Evolutionary conservation across 2,888 invertebrate genomes (phyloP).

Genomic region (Cephalotes varians): DNA sequence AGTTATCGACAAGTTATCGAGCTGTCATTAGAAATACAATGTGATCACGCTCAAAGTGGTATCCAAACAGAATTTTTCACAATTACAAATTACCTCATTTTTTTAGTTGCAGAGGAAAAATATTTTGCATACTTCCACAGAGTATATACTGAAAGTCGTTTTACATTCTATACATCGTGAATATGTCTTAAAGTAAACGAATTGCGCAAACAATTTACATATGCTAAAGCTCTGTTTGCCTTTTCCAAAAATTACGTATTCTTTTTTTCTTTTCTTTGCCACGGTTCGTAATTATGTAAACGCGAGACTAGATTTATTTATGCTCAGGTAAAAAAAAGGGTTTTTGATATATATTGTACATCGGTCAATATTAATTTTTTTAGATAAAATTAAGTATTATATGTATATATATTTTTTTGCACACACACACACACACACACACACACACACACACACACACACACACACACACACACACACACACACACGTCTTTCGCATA

Average conservation of each 20-base stretch:
- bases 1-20: neutral
- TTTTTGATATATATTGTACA: neutral
- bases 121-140: neutral
- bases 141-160: neutral
- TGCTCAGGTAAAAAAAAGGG: neutral
- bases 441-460: neutral
- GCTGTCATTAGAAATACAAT: neutral
- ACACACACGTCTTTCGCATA: neutral
- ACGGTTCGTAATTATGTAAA: neutral
- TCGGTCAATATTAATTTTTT: slow-evolving; percentile 25
- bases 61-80: neutral
- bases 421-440: neutral
- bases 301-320: neutral
- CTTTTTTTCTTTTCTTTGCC: neutral
- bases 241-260: slow-evolving; percentile 1
- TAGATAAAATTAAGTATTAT: neutral
- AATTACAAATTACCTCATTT: neutral
- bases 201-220: slow-evolving; percentile 8
- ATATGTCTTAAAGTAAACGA: neutral
- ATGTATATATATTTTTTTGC: neutral
- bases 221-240: neutral
- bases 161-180: neutral
- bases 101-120: neutral
- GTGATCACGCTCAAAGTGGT: too few species aligned
- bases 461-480: neutral